Base-by-base conservation (phyloP, 2,888 invertebrate species). In the Melitaea athalia region DNA sequence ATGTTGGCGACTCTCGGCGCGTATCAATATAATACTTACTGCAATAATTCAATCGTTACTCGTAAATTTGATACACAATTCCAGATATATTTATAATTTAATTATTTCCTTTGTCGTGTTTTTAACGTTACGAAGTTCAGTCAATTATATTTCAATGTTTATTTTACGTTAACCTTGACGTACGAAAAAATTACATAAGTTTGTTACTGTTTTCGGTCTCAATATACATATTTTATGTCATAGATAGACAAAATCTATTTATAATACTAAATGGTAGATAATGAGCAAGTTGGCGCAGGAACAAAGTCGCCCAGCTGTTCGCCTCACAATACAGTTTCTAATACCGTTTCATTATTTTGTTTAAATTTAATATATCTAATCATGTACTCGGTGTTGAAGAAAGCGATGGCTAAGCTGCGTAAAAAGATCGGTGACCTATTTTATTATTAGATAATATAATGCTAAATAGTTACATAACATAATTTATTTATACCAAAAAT, bases 261-360 rank as follows among this genome's bases (percentile, higher is more conserved):
- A 65, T 70, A 72, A 55, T 53, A 65, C 72, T 70, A 69, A 69
- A 67, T 65, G 50, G 52, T 57, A 50, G 64, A 43, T 64, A 67
- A 42, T 67, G 59, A 53, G 67, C 61, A 72, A 73, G 55, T 75
- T 75, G 75, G 75, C 75, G 63, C 75, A 67, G 62, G 63, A 71
- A 75, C 73, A 68, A 75, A 71, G 64, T 70, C 67, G 57, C 59
- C 63, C 72, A 59, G 62, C 66, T 61, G 69, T 68, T 71, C 67
- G 59, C 63, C 65, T 61, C 59, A 49, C 63, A 8, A 38, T 66
- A 60, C 14, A 31, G 47, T 55, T 52, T 61, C 43, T 60, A 43
- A 49, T 63, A 60, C 55, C 50, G 47, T 63, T 64, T 64, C 68
- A 66, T 67, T 63, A 65, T 73, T 67, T 50, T 47, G 52, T 55